Evolutionary conservation across 2,888 invertebrate species (phyloP).

Genomic region (Linnaemya tessellans): DNA sequence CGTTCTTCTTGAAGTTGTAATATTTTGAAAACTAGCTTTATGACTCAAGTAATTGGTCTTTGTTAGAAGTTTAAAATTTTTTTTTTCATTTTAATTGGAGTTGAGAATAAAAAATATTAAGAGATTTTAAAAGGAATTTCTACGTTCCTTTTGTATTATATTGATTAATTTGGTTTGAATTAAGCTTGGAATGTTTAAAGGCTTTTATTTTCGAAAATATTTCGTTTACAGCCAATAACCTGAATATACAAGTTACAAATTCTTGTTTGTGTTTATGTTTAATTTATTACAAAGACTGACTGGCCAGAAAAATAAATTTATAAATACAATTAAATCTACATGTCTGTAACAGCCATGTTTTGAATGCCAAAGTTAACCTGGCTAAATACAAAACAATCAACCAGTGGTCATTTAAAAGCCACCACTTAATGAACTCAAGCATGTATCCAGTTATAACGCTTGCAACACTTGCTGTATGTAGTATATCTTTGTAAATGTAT

Average conservation of each 20-base stretch:
- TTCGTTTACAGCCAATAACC: slow-evolving; percentile 41
- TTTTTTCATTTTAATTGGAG: not conserved
- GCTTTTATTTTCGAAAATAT: slow-evolving; percentile 9
- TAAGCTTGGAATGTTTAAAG: not conserved
- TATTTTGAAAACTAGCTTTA: not conserved
- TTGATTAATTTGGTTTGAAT: not conserved
- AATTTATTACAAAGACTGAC: slow-evolving; percentile 35
- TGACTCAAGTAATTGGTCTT: not conserved
- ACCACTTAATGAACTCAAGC: slow-evolving; percentile 39
- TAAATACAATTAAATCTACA: slow-evolving; percentile 48
- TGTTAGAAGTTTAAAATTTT: too few species aligned
- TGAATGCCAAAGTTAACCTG: slow-evolving; percentile 71
- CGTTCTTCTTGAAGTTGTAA: not conserved
- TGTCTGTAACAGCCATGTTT: slow-evolving; percentile 52
- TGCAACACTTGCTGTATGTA: slow-evolving; percentile 46
- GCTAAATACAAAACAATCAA: slow-evolving; percentile 45
- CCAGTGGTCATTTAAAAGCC: slow-evolving; percentile 54
- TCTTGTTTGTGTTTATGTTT: slow-evolving; percentile 28
- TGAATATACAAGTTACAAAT: slow-evolving; percentile 27
- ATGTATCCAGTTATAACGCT: slow-evolving; percentile 5
- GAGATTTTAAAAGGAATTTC: not conserved
- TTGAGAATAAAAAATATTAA: not conserved
- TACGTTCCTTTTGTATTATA: not conserved
- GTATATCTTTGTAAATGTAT: slow-evolving; percentile 18
- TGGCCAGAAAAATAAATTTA: slow-evolving; percentile 24